Base-by-base conservation (phyloP, 2,888 invertebrate species). In the Steinernema scapterisci region DNA sequence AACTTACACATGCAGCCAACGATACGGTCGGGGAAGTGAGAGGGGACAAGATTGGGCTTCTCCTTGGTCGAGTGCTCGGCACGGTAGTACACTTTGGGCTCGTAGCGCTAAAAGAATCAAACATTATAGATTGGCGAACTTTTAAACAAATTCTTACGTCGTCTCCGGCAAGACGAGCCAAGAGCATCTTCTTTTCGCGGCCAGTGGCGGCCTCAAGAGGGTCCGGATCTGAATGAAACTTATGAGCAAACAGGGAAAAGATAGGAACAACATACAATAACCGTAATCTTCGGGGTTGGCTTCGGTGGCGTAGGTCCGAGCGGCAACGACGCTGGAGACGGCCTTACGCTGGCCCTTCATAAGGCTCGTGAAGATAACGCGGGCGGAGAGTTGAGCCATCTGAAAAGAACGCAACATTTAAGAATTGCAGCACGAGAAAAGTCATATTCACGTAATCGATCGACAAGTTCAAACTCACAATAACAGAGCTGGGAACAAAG, bases 131-230 rank as follows among this genome's bases (percentile, higher is more conserved):
- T 38, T 9, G 9, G n/a, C 44, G 27, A 9, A 51, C 16, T 7
- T 38, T 51, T n/a, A n/a, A 74, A 70, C 71, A 73, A 75, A 72
- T 75, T 83, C 87, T 89, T 87, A 91, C 92, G 81, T 94, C 94
- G 87, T 95, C 93, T 81, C 96, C 96, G 75, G 93, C 92, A 83
- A 92, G 91, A 88, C 92, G 91, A 38, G 95, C 94, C 81, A 95
- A 89, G 83, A 96, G 89, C 90, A 96, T 95, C 87, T 92, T 92
- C 89, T 94, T 93, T 88, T 96, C 95, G 81, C 94, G 88, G 72
- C 97, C 97, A 43, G 95, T 95, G 27, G 95, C 94, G 88, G 95
- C 94, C 87, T 96, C 96, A 86, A 95, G 81, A 38, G 94, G 93
- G 88, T 95, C 94, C 70, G 94, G 92, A 75, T 86, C 84, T 80